A percentile compares a stretch with the other conserved stretches of the same genome.
These are phyloP conservation scores for Eupithecia abbreviata DNA, from an alignment of 2,888 invertebrate species.

Conservation along the genomic window DNA sequence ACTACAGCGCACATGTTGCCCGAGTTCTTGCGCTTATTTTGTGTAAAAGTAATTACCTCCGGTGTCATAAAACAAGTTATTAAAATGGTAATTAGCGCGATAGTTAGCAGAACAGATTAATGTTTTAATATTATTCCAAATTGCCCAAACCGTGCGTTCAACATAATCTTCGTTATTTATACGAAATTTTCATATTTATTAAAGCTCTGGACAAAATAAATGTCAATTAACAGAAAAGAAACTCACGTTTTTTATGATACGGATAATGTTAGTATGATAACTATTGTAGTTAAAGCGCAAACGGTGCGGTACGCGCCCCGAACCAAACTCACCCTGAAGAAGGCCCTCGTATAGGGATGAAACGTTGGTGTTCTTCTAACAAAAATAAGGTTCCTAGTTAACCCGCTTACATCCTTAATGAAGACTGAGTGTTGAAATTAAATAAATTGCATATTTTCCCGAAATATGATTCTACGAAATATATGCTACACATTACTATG, in stretches of 20 bases:
- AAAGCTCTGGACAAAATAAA: neutral
- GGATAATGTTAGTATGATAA: neutral
- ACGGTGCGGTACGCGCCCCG: too few relatives aligned
- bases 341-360: too few relatives aligned
- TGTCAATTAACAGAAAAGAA: neutral
- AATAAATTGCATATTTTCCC: neutral
- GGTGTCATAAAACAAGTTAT: constrained; percentile 55
- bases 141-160: constrained; percentile 39
- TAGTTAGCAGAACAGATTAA: constrained; percentile 49
- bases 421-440: too few relatives aligned
- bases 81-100: constrained; percentile 55
- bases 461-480: neutral
- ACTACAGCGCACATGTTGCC: constrained; percentile 7
- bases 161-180: neutral
- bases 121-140: constrained; percentile 43
- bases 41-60: constrained; percentile 49
- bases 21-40: constrained; percentile 24
- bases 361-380: too few relatives aligned
- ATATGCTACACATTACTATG: neutral
- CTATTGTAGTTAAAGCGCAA: too few relatives aligned
- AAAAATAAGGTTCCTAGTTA: too few relatives aligned
- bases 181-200: neutral
- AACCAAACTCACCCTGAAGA: too few relatives aligned
- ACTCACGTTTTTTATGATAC: neutral
- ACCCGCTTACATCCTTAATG: too few relatives aligned